Evolutionary conservation across 2,888 invertebrate species (phyloP).

Genomic region (Chydorus sphaericus): DNA sequence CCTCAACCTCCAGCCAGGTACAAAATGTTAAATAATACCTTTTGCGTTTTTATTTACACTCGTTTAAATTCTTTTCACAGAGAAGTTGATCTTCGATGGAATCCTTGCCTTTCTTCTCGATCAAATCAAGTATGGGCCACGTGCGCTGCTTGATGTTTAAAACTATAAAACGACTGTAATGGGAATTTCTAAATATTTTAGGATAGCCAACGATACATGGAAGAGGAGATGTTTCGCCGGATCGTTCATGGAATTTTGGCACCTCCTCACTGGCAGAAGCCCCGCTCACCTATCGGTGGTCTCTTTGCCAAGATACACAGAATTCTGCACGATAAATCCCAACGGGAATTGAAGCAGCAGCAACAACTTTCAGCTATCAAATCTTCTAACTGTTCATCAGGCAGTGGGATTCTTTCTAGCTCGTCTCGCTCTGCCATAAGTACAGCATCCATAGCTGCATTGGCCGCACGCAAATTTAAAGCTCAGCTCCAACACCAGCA

Average conservation of each 20-base stretch:
- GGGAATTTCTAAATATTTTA: too few relatives aligned
- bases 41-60: neutral
- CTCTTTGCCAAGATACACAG: constrained; percentile 6
- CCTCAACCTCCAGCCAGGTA: neutral
- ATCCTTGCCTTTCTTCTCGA: constrained; percentile 55
- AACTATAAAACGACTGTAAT: too few relatives aligned
- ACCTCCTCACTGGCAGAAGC: neutral
- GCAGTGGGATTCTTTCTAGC: too few relatives aligned
- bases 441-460: constrained; percentile 4
- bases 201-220: constrained; percentile 71
- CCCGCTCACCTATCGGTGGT: neutral
- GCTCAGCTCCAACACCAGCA: constrained; percentile 6
- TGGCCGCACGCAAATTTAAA: constrained; percentile 11
- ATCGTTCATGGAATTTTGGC: constrained; percentile 31
- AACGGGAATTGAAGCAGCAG: constrained; percentile 1
- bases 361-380: too few relatives aligned
- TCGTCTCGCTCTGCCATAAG: neutral
- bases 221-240: constrained; percentile 56
- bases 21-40: neutral
- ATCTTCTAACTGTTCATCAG: too few relatives aligned
- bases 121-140: too few relatives aligned
- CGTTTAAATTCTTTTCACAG: neutral
- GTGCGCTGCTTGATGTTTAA: too few relatives aligned
- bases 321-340: constrained; percentile 10
- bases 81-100: constrained; percentile 39